Conservation (phyloP, 2,888 invertebrate species). For the Drosophila setosimentum region DNA sequence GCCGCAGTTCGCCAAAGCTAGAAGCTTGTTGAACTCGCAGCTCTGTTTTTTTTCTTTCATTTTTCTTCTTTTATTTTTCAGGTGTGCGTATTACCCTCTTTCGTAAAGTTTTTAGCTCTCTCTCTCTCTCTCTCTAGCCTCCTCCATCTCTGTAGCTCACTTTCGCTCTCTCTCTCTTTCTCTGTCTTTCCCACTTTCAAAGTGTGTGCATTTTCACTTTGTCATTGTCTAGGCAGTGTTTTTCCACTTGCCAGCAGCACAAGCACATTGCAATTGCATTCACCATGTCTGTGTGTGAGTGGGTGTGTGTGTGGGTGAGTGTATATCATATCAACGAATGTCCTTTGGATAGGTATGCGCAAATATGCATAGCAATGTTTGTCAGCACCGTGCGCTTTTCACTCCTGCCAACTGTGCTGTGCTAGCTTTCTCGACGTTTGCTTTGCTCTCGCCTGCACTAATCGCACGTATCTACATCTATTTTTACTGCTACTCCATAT, state of each 20-base stretch:
- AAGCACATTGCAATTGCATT: conserved; percentile 50
- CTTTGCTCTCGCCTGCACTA: conserved; percentile 51
- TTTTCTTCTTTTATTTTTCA: conserved; percentile 8
- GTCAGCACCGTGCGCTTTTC: conserved; percentile 31
- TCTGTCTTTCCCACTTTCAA: conserved; percentile 21
- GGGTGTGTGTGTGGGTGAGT: conserved; percentile 1
- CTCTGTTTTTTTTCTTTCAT: conserved; percentile 7
- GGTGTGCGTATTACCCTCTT: conserved; percentile 9
- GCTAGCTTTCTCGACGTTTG: conserved; percentile 33
- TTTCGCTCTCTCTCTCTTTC: neutral
- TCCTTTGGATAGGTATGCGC: conserved; percentile 16
- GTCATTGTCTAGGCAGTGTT: conserved; percentile 71
- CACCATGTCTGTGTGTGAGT: conserved; percentile 8
- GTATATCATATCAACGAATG: conserved; percentile 1
- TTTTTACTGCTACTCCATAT: conserved; percentile 32
- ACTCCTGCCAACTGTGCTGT: conserved; percentile 29
- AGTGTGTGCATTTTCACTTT: conserved; percentile 72
- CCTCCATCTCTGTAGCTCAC: neutral
- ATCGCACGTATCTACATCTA: conserved; percentile 70
- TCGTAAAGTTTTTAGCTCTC: conserved; percentile 7
- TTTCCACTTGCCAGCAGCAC: conserved; percentile 57
- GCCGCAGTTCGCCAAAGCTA: conserved; percentile 32
- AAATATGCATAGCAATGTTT: conserved; percentile 30
- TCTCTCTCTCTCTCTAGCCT: neutral
- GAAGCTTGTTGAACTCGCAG: conserved; percentile 63